These are phyloP conservation scores for Enteromius argenteus DNA, from an alignment of 2,797 vertebrate genomes.

Conservation along the genomic window DNA sequence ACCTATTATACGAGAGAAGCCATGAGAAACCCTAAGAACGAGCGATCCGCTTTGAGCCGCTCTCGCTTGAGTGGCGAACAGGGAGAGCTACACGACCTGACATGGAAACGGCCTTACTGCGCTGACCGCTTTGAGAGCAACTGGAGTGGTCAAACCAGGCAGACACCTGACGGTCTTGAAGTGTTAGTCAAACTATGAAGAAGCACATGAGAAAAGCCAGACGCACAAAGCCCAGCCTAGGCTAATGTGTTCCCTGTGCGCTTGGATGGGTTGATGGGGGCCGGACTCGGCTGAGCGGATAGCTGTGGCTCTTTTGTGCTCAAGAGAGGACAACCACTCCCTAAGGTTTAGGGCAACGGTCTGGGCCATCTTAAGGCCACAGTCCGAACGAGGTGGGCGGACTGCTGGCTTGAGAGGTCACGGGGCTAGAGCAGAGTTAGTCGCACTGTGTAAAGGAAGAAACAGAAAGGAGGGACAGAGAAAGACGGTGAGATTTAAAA, in stretches of 20 bases:
- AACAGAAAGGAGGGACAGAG: constrained; percentile 82
- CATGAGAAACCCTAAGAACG: background rate
- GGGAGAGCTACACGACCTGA: constrained; percentile 72
- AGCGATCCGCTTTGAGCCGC: constrained; percentile 36
- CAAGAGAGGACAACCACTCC: constrained; percentile 68
- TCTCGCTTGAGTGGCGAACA: constrained; percentile 73
- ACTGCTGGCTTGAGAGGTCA: constrained; percentile 87
- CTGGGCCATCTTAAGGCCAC: constrained; percentile 73
- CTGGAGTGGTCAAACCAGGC: constrained; percentile 70
- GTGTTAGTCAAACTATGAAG: constrained; percentile 75
- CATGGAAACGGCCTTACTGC: constrained; percentile 55
- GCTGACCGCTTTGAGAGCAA: constrained; percentile 49
- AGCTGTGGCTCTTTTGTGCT: constrained; percentile 84
- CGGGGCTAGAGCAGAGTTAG: constrained; percentile 86
- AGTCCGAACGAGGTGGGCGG: constrained; percentile 71
- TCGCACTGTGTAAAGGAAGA: constrained; percentile 88
- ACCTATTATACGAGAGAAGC: background rate
- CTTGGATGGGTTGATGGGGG: constrained; percentile 85
- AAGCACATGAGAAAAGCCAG: constrained; percentile 75
- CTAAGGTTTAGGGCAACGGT: constrained; percentile 73
- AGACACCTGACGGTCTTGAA: constrained; percentile 80
- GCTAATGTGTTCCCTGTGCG: constrained; percentile 92
- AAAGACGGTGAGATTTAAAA: constrained; percentile 71
- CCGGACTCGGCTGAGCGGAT: constrained; percentile 67
- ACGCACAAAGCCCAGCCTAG: constrained; percentile 74